phyloP scores from a whole-genome alignment of 2,113 vertebrate genomes.

The Cyphomyrus plagiostoma region DNA sequence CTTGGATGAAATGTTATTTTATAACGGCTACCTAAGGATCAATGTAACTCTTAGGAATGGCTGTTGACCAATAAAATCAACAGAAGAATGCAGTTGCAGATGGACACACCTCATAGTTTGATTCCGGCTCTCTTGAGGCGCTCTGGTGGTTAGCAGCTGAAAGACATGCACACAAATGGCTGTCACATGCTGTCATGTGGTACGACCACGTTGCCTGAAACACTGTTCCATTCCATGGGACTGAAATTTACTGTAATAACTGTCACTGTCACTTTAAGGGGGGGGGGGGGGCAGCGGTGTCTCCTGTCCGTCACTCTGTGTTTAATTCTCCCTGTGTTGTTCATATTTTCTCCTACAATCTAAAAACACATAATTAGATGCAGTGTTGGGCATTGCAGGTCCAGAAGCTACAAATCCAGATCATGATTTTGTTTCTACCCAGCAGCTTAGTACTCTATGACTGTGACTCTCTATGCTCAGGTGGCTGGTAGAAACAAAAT shows the following conservation, averaged over 20 bases:
- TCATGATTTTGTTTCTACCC: too few relatives aligned
- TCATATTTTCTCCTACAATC: neutral
- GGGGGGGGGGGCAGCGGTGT: neutral
- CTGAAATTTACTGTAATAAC: neutral
- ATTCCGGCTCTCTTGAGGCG: neutral
- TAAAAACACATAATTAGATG: neutral
- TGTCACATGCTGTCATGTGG: neutral
- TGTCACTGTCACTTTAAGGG: neutral
- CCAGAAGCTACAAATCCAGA: too few relatives aligned
- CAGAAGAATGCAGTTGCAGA: neutral
- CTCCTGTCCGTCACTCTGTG: neutral
- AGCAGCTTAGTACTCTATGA: too few relatives aligned
- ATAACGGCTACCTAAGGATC: neutral
- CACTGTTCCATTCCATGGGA: neutral
- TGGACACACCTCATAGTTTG: neutral
- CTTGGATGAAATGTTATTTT: neutral
- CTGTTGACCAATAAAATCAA: neutral
- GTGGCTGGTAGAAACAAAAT: too few relatives aligned
- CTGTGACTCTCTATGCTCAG: too few relatives aligned
- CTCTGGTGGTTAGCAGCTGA: neutral
- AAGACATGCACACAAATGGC: neutral
- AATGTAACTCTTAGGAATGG: neutral
- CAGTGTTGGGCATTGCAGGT: too few relatives aligned
- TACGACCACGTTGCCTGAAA: neutral
- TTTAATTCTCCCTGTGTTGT: neutral